Evolutionary conservation across 2,888 invertebrate genomes (phyloP).

Genomic region (Zonitis immaculata): DNA sequence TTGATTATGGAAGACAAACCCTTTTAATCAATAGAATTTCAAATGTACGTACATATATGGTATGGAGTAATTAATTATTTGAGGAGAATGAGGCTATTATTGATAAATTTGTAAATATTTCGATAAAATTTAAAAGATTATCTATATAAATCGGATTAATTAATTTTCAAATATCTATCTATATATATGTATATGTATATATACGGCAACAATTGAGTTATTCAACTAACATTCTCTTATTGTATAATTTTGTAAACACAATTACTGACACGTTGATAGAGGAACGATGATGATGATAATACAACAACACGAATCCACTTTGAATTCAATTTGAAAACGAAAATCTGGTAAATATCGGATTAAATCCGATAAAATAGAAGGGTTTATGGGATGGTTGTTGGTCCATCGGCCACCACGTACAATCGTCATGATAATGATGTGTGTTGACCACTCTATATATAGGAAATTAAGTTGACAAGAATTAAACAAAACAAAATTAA

Average conservation of each 20-base stretch:
- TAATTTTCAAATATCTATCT: background rate
- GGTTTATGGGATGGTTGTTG: constrained; percentile 10
- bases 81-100: no score
- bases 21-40: background rate
- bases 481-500: constrained; percentile 1
- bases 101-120: no score
- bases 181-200: no score
- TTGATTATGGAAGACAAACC: constrained; percentile 1
- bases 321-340: constrained; percentile 1
- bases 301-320: background rate
- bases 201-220: background rate
- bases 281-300: constrained; percentile 3
- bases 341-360: constrained; percentile 19
- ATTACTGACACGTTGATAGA: constrained; percentile 12
- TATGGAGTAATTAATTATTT: background rate
- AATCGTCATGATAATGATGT: background rate
- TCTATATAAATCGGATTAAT: no score
- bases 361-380: constrained; percentile 17
- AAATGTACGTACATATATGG: background rate
- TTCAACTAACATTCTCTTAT: background rate
- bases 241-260: constrained; percentile 16
- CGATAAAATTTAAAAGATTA: constrained; percentile 11
- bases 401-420: background rate
- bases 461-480: constrained; percentile 19
- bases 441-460: constrained; percentile 14